phyloP scores from a whole-genome alignment of 2,113 vertebrate genomes.

The Macrotis lagotis region DNA sequence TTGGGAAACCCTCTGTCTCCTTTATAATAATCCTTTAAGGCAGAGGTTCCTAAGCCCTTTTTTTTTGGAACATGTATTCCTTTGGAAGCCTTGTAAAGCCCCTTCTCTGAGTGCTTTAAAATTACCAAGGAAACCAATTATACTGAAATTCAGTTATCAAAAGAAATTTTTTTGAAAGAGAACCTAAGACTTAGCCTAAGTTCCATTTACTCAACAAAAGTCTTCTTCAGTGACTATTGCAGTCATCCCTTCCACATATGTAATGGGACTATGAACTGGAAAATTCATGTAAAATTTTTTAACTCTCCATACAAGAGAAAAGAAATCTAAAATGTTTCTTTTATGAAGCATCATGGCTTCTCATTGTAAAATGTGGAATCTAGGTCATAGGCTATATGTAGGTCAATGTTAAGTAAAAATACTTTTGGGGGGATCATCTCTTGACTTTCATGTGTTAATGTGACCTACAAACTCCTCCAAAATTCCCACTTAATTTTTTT shows the following conservation, averaged over 20 bases:
- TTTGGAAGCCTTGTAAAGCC: not conserved
- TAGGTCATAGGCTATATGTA: not conserved
- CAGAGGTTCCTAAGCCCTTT: not conserved
- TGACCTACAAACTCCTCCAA: no score
- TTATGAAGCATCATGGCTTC: not conserved
- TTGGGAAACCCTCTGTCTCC: not conserved
- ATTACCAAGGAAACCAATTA: not conserved
- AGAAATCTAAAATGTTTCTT: not conserved
- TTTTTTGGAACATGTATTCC: not conserved
- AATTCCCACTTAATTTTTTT: no score
- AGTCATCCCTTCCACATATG: not conserved
- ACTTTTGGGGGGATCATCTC: no score
- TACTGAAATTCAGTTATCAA: not conserved
- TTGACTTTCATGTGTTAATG: no score
- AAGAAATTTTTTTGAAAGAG: not conserved
- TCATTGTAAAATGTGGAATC: not conserved
- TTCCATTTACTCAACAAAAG: not conserved
- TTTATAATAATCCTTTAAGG: not conserved
- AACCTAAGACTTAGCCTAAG: not conserved
- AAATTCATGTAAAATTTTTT: not conserved
- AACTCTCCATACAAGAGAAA: not conserved
- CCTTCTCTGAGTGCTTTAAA: not conserved
- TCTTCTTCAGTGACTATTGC: not conserved
- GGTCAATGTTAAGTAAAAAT: not conserved
- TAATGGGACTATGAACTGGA: not conserved